A percentile compares a stretch with the other conserved stretches of the same genome.
phyloP scores from a whole-genome alignment of 2,113 vertebrate genomes.

The Hypomesus transpacificus region DNA sequence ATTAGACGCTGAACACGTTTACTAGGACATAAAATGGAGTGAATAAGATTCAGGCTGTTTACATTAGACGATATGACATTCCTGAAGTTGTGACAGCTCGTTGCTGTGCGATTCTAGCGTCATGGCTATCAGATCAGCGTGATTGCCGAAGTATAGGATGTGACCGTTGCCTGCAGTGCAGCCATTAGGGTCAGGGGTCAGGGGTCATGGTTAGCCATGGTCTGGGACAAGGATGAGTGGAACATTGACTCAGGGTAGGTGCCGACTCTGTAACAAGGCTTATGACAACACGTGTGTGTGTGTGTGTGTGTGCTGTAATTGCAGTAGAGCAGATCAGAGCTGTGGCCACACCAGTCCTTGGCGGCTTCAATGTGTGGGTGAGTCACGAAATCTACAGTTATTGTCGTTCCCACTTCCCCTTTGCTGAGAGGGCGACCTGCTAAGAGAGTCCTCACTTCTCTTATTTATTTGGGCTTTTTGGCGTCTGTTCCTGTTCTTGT shows the following conservation, averaged over 20 bases:
- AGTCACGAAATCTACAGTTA: no score
- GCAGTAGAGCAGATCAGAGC: not conserved
- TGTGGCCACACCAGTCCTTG: not conserved
- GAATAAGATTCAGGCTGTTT: no score
- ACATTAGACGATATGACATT: conserved; percentile 25
- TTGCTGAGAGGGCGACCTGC: no score
- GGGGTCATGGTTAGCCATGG: conserved; percentile 20
- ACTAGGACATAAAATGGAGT: not conserved
- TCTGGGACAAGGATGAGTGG: conserved; percentile 16
- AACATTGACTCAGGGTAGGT: conserved; percentile 7
- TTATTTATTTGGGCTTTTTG: no score
- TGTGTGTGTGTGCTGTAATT: no score
- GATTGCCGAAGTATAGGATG: not conserved
- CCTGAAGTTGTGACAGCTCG: not conserved
- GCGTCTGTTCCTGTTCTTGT: no score
- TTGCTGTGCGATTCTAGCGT: not conserved
- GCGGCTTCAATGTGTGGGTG: no score
- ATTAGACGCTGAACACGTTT: no score
- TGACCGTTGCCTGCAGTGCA: not conserved
- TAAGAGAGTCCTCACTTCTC: no score
- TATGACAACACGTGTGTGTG: conserved; percentile 1
- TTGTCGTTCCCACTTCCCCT: no score
- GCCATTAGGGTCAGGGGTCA: conserved; percentile 11
- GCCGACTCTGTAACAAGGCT: conserved; percentile 31
- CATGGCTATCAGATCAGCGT: not conserved